Conservation (phyloP, 2,888 invertebrate species). For the Mactromeris polynyma region DNA sequence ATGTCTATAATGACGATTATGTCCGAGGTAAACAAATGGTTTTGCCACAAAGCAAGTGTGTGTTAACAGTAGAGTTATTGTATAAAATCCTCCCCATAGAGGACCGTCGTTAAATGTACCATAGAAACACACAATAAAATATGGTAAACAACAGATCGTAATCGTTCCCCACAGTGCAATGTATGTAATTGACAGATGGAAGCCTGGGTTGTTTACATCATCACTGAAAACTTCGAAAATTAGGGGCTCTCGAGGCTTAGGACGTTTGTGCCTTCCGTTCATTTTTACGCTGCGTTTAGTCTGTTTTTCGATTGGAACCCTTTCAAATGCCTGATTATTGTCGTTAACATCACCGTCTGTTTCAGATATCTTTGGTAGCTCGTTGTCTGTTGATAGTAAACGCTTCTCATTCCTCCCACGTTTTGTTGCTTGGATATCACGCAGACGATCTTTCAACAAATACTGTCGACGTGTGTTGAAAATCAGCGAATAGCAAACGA, state of each 20-base stretch:
- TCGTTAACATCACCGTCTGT: slow-evolving; percentile 3
- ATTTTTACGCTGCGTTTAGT: neutral
- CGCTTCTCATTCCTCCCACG: neutral
- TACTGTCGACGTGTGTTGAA: slow-evolving; percentile 53
- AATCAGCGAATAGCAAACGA: slow-evolving; percentile 56
- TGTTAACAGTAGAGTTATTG: slow-evolving; percentile 66
- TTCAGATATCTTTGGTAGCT: slow-evolving; percentile 25
- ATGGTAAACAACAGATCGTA: slow-evolving; percentile 65
- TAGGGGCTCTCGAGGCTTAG: slow-evolving; percentile 21
- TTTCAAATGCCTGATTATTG: slow-evolving; percentile 17
- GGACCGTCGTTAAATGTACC: slow-evolving; percentile 48
- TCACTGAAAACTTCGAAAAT: slow-evolving; percentile 69
- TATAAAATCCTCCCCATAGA: slow-evolving; percentile 70
- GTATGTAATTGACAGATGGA: slow-evolving; percentile 74
- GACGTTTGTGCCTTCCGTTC: neutral
- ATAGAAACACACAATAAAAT: slow-evolving; percentile 64
- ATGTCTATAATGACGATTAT: slow-evolving; percentile 70
- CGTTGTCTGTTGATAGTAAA: slow-evolving; percentile 12
- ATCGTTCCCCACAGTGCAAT: slow-evolving; percentile 66
- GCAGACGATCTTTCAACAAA: slow-evolving; percentile 26
- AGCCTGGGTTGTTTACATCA: slow-evolving; percentile 70
- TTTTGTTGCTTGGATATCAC: neutral
- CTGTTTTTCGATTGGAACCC: neutral
- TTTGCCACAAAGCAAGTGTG: slow-evolving; percentile 73
- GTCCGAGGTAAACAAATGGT: slow-evolving; percentile 73